These are phyloP conservation scores for Bubo bubo DNA, from an alignment of 2,113 vertebrate species.

Conservation along the genomic window DNA sequence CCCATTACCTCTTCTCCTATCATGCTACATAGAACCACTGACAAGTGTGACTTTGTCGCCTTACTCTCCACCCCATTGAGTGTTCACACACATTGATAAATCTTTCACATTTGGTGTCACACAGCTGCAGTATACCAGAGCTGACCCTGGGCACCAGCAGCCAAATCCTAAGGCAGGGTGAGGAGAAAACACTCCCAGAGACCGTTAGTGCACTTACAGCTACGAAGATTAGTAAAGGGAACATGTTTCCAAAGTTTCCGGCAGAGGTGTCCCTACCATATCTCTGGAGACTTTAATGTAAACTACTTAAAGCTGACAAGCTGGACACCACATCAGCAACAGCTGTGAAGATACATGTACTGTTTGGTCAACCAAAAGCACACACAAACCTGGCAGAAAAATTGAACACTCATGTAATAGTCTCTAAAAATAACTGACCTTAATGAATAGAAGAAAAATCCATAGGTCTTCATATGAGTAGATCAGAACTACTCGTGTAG, in stretches of 20 bases:
- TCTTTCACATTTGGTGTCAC: background rate
- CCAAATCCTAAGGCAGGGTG: background rate
- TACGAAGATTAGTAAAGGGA: background rate
- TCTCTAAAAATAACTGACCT: background rate
- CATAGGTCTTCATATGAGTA: background rate
- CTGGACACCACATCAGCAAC: background rate
- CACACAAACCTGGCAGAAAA: background rate
- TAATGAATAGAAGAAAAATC: background rate
- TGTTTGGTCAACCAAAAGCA: background rate
- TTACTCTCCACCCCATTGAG: background rate
- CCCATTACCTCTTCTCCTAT: background rate
- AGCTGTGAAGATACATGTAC: background rate
- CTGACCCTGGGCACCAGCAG: background rate
- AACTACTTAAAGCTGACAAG: background rate
- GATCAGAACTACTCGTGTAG: background rate
- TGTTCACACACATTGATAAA: background rate
- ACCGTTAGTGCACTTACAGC: background rate
- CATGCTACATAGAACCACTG: background rate
- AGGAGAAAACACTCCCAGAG: background rate
- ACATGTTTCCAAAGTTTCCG: background rate
- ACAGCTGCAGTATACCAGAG: background rate
- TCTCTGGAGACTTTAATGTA: background rate
- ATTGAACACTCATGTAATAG: background rate
- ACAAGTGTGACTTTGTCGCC: background rate
- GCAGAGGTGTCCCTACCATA: background rate